Evolutionary conservation across 2,888 invertebrate species (phyloP), one percentile per base, ranked within the genome.

Genomic region (Ischnura elegans): DNA sequence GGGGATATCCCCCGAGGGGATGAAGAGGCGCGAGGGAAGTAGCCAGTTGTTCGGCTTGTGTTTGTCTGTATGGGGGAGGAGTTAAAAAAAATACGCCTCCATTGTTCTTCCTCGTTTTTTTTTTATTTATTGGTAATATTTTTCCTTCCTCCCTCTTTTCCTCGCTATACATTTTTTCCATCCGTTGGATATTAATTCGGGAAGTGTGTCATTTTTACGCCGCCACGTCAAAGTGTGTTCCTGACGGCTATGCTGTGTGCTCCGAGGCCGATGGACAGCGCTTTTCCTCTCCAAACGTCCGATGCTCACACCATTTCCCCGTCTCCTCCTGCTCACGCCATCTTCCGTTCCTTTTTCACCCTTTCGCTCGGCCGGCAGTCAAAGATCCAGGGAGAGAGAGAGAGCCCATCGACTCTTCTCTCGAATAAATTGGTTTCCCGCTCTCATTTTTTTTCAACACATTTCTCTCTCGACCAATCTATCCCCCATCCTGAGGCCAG

Each of bases 181-280:
- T 55, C 90, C 61, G 90, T 61, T 66, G 76, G 90, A 90, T 90
- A 90, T 90, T 90, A 90, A 90, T 90, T 90, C 90, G 61, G n/a
- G 43, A 55, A 43, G 90, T 90, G 61, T 61, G 90, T 90, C 90
- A 90, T 90, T 90, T 90, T 90, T 61, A 61, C 90, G 61, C 90
- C 90, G 42, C 90, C 90, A 43, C 87, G 36, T n/a, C 25, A 90
- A 43, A 90, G 90, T 43, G 61, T 90, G 90, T 66, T 90, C 61
- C 61, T 90, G 90, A 90, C 61, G 90, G 90, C 61, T 90, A 36
- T 76, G 13, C 76, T 36, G 76, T 10, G 36, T 36, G 76, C 76
- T 21, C n/a, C n/a, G 76, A 13, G 36, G 76, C 76, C 76, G 76
- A 76, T 36, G 36, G 13, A 76, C 76, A 76, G 29, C 76, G 36